Conservation (phyloP, 2,888 invertebrate genomes). For the Deilephila elpenor region DNA sequence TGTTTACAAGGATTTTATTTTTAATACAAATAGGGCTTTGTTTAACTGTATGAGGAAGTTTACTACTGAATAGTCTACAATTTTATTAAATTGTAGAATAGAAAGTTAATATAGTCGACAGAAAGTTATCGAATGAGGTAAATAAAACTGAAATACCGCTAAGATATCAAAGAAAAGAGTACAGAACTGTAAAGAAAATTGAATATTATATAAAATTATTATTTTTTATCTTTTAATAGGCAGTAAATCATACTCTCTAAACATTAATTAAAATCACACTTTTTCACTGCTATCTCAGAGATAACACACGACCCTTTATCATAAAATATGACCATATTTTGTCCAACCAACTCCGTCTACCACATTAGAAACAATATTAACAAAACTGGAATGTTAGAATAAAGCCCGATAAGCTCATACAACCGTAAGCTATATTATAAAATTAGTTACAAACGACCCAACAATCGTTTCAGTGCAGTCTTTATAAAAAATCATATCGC, state of each 20-base stretch:
- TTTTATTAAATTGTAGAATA: no score
- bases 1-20: neutral
- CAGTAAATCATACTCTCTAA: no score
- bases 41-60: no score
- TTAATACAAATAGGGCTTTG: neutral
- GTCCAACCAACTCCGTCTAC: neutral
- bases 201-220: no score
- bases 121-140: no score
- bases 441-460: slow-evolving; percentile 13
- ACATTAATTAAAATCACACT: neutral
- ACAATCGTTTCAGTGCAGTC: slow-evolving; percentile 14
- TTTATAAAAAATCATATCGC: slow-evolving; percentile 59
- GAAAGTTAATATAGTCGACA: no score
- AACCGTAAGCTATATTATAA: neutral
- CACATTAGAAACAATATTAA: neutral
- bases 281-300: neutral
- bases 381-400: neutral
- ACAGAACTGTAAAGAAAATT: no score
- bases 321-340: neutral
- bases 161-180: no score
- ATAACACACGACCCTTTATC: neutral
- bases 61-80: no score
- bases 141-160: no score
- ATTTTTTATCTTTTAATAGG: no score
- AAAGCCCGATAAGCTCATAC: neutral